These are phyloP conservation scores for Caretta caretta DNA, from an alignment of 2,113 vertebrate species.

Conservation along the genomic window DNA sequence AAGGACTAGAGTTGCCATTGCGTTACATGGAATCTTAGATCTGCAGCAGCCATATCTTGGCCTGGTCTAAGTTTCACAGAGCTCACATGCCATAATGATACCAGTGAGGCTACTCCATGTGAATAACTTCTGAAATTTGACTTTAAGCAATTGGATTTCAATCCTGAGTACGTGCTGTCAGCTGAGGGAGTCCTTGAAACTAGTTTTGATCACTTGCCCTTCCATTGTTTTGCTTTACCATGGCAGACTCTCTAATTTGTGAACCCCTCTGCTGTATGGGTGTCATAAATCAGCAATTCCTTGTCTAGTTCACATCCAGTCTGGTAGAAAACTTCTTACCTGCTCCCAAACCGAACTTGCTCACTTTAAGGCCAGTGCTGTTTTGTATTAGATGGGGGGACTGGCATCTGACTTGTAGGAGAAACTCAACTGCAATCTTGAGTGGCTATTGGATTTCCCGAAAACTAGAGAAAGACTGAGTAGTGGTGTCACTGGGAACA, in stretches of 20 bases:
- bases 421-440: neutral
- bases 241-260: neutral
- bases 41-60: neutral
- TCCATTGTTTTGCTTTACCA: neutral
- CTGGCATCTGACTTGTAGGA: neutral
- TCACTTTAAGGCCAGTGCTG: neutral
- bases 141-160: neutral
- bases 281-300: neutral
- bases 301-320: constrained; percentile 48
- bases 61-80: neutral
- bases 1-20: neutral
- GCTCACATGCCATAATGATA: neutral
- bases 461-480: neutral
- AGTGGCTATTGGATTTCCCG: neutral
- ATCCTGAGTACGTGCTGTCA: neutral
- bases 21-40: neutral
- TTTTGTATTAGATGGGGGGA: neutral
- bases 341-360: neutral
- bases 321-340: neutral
- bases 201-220: neutral
- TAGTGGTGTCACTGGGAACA: neutral
- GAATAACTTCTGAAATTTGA: neutral
- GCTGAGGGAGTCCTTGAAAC: too few species aligned
- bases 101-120: neutral
- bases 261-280: neutral